phyloP scores from a whole-genome alignment of 1,140 invertebrate species.

The Sogatella furcifera region DNA sequence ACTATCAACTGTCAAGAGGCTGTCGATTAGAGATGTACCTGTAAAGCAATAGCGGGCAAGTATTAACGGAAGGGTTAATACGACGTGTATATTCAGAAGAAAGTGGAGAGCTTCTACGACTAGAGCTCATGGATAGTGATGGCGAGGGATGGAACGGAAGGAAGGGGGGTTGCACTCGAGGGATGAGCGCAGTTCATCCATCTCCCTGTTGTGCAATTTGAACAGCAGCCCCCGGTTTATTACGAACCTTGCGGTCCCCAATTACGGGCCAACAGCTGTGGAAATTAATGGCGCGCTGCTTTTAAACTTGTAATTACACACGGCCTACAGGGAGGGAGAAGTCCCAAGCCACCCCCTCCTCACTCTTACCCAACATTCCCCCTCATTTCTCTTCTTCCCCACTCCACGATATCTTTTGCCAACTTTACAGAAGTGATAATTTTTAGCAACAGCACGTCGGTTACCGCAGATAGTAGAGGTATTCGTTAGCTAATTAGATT shows the following conservation, averaged over 20 bases:
- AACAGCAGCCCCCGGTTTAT: constrained; percentile 1
- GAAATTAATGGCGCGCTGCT: neutral
- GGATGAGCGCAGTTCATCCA: neutral
- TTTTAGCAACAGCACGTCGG: neutral
- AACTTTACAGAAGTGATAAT: neutral
- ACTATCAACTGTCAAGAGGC: no score
- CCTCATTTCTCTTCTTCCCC: no score
- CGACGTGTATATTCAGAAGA: no score
- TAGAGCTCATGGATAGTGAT: neutral
- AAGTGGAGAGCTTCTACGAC: neutral
- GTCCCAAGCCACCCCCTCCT: neutral
- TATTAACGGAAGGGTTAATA: no score
- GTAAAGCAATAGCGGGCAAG: no score
- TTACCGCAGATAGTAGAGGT: neutral
- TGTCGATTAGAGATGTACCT: no score
- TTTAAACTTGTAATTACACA: constrained; percentile 2
- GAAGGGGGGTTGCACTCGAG: neutral
- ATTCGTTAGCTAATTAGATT: constrained; percentile 1
- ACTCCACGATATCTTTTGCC: no score
- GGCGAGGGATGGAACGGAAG: neutral
- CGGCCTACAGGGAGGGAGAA: neutral
- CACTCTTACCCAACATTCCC: no score
- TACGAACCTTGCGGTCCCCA: constrained; percentile 1
- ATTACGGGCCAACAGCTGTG: neutral
- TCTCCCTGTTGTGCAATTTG: neutral